Evolutionary conservation across 2,113 vertebrate species (phyloP).

Genomic region (Promerops cafer): DNA sequence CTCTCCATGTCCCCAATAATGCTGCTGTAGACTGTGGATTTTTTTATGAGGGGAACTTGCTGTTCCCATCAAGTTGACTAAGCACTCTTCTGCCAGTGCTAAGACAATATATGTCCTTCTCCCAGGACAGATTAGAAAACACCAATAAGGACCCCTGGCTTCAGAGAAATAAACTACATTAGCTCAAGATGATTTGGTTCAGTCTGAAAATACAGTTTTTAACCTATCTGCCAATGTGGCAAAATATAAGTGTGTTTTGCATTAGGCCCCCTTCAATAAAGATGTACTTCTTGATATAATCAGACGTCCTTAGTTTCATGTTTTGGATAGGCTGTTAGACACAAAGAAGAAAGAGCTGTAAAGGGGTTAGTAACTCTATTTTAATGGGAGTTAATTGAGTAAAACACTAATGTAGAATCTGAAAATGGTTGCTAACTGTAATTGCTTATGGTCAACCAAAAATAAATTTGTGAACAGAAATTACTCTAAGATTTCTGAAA

Average conservation of each 20-base stretch:
- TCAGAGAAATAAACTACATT: neutral
- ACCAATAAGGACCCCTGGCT: neutral
- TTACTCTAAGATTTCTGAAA: neutral
- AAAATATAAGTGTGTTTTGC: neutral
- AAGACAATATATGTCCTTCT: neutral
- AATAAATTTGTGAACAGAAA: neutral
- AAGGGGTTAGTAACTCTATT: neutral
- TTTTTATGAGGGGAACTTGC: neutral
- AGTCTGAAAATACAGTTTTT: neutral
- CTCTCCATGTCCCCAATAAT: neutral
- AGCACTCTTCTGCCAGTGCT: neutral
- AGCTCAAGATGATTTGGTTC: neutral
- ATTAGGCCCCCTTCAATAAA: neutral
- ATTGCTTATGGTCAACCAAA: neutral
- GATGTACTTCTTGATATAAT: neutral
- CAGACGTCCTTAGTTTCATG: neutral
- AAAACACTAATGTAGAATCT: neutral
- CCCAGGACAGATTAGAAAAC: neutral
- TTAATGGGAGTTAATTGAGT: neutral
- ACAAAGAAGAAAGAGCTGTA: neutral
- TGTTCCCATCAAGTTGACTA: neutral
- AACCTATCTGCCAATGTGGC: neutral
- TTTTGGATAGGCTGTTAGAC: neutral
- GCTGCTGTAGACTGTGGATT: accelerated
- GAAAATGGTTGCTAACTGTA: neutral